A percentile compares a stretch with the other conserved stretches of the same genome.
Conservation (phyloP, 53 echinoderm and acorn worm species). For the Pentamera pediparva region DNA sequence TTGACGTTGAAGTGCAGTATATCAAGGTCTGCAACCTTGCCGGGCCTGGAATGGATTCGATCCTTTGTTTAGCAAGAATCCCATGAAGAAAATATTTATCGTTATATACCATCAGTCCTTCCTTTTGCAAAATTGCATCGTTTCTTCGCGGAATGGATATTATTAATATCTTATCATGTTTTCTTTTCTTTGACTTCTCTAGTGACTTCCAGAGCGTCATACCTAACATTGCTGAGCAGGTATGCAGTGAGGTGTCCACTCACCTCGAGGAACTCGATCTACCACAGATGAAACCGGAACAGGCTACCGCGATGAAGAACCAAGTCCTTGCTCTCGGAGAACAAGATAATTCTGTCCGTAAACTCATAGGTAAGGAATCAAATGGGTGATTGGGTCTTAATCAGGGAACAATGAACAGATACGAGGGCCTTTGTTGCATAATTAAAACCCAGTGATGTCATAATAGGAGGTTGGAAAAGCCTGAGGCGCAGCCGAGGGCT, state of each 20-base stretch:
- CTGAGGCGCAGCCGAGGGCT: no score
- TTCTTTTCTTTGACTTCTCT: constrained; percentile 3
- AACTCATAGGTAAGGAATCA: constrained; percentile 67
- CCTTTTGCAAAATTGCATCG: no score
- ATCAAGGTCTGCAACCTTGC: background rate
- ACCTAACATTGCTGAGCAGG: constrained; percentile 73
- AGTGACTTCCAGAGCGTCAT: constrained; percentile 58
- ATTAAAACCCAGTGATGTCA: no score
- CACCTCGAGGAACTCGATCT: constrained; percentile 55
- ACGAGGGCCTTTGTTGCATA: no score
- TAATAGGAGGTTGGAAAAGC: no score
- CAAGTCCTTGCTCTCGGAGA: constrained; percentile 66
- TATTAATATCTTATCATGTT: no score
- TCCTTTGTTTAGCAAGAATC: background rate
- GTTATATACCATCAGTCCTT: background rate
- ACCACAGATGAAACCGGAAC: constrained; percentile 47
- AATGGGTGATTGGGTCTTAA: no score
- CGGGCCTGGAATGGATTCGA: background rate
- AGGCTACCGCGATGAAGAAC: constrained; percentile 56
- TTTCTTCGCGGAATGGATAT: no score
- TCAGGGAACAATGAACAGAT: no score
- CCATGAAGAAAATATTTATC: background rate
- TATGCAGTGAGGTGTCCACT: constrained; percentile 68
- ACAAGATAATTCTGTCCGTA: constrained; percentile 56
- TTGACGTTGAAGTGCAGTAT: no score